These are phyloP conservation scores for Labia minor DNA, from an alignment of 2,888 invertebrate species.

Conservation along the genomic window DNA sequence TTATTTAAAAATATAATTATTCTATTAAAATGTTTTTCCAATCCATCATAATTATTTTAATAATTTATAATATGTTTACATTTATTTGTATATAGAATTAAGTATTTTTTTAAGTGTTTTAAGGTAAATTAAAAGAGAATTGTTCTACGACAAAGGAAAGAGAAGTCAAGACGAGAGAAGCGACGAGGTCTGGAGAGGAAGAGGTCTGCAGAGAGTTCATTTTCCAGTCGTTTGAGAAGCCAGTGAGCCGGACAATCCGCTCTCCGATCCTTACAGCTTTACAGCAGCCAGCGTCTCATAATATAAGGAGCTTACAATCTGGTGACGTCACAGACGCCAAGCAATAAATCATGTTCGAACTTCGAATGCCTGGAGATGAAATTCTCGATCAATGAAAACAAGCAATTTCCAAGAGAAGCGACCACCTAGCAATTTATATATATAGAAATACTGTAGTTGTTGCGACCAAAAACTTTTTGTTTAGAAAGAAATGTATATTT, in stretches of 20 bases:
- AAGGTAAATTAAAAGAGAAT: background rate
- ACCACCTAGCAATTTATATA: too few species aligned
- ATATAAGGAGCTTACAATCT: slow-evolving; percentile 7
- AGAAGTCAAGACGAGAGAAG: background rate
- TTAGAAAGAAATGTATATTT: too few species aligned
- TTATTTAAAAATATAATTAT: too few species aligned
- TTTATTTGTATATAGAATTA: too few species aligned
- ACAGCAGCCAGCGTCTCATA: slow-evolving; percentile 5
- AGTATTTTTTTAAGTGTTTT: too few species aligned
- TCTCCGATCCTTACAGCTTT: background rate
- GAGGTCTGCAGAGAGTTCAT: slow-evolving; percentile 13
- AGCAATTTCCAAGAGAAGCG: too few species aligned
- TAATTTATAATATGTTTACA: too few species aligned
- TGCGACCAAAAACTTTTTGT: too few species aligned
- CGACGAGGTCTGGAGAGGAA: background rate
- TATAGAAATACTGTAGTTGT: too few species aligned
- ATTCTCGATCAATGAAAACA: too few species aligned
- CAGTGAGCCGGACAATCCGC: slow-evolving; percentile 13
- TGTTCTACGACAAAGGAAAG: background rate
- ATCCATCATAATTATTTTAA: too few species aligned
- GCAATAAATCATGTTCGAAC: slow-evolving; percentile 8
- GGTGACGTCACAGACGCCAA: slow-evolving; percentile 13
- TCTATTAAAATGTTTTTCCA: too few species aligned
- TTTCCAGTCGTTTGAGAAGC: slow-evolving; percentile 13
- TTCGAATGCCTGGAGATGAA: background rate